Evolutionary conservation across 2,797 vertebrate genomes (phyloP), one percentile per base, ranked within the genome.

Genomic region (Phrynocephalus forsythii): DNA sequence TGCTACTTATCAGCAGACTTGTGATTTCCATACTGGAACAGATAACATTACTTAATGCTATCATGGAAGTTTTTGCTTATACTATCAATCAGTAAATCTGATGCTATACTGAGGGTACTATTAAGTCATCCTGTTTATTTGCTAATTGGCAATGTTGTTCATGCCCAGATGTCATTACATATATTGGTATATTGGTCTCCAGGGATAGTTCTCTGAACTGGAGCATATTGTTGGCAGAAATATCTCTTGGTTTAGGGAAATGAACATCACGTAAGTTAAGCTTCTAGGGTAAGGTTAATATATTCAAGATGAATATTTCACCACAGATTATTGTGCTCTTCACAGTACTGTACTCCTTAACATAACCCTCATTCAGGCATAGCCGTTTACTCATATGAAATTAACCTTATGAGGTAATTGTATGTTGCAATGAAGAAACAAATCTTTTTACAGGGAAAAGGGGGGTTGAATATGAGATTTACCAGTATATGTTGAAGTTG

Each of bases 111-210:
- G 9, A 48, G 52, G 16, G 28, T 56, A 52, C 18, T 79, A 79
- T 79, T 63, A 63, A 30, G 78, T 79, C 18, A 56, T n/a, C 24
- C 28, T 5, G 26, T 56, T 56, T 79, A 79, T 79, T 33, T 80
- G 56, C 20, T 63, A 79, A 79, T n/a, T 63, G 56, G n/a, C 78
- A 63, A 80, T 63, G 63, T 80, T 80, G 56, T 80, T 38, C n/a
- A 56, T 80, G n/a, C 78, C n/a, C n/a, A 80, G 56, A 80, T 22
- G 30, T 78, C 26, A 50, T 80, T 33, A 80, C n/a, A 63, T 38
- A 63, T 10, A 11, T 80, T 22, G n/a, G 20, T 80, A 24, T 63
- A 63, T 63, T 33, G 56, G 56, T 33, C 56, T 30, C 56, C n/a
- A 24, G 56, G n/a, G n/a, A 11, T 24, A 80, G 20, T 63, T 80